Conservation (phyloP, 2,888 invertebrate genomes). For the Agrotis ipsilon region DNA sequence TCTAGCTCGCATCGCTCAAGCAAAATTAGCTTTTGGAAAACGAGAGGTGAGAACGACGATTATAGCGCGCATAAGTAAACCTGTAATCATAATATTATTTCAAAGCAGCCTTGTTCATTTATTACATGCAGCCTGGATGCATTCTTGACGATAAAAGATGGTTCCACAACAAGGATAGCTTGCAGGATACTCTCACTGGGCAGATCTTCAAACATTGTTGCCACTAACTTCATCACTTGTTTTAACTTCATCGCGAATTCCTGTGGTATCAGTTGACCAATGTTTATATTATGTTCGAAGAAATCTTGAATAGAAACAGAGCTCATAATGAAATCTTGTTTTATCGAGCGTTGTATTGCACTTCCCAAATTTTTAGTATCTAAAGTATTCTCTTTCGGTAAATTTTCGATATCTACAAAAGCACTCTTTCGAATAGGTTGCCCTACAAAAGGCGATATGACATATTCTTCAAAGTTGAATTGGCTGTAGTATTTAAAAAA, state of each 20-base stretch:
- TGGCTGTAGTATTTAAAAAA: conserved; percentile 62
- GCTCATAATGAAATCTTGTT: not conserved
- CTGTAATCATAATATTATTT: not conserved
- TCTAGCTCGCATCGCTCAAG: too few species aligned
- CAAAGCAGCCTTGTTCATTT: not conserved
- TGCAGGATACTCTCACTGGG: conserved; percentile 30
- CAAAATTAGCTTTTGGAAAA: too few species aligned
- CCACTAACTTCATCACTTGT: conserved; percentile 18
- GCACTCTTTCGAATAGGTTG: conserved; percentile 23
- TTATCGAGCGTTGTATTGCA: not conserved
- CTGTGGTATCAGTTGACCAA: not conserved
- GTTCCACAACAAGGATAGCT: conserved; percentile 14
- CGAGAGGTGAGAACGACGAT: too few species aligned
- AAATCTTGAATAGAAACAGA: conserved; percentile 39
- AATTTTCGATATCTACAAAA: conserved; percentile 21
- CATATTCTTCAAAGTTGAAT: conserved; percentile 54
- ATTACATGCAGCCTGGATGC: not conserved
- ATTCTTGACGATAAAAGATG: not conserved
- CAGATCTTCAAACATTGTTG: conserved; percentile 22
- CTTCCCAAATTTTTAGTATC: conserved; percentile 14
- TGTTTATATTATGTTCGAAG: conserved; percentile 12
- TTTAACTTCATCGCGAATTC: conserved; percentile 5
- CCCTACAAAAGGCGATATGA: conserved; percentile 60
- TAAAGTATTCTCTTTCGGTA: conserved; percentile 46
- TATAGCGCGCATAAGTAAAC: too few species aligned